Base-by-base conservation (phyloP, 2,888 invertebrate species). In the Drosophila neutralis region DNA sequence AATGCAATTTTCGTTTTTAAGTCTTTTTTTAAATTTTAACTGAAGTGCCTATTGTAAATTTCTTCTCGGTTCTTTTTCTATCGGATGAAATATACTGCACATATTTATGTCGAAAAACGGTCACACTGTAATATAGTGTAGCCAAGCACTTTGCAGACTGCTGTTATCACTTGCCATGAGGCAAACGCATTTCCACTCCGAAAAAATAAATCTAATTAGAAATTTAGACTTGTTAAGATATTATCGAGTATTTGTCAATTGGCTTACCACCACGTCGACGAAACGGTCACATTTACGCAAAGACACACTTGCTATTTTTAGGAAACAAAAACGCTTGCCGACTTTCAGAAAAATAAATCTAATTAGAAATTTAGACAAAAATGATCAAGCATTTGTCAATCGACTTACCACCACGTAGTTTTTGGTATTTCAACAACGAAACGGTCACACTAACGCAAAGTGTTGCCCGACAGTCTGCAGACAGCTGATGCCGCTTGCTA, bases 261-360 rank as follows among this genome's bases (percentile, higher is more conserved):
- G 45, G 15, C 33, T 7, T 7, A 4, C 58, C 40, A 18, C 54
- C 69, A 60, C 13, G 4, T 8, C 24, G 27, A 49, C 10, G 5
- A 38, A 42, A 24, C 29, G 62, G 76, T 57, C 61, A 66, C 65
- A 33, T 29, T 51, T 0, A 10, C n/a, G 15, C 4, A 21, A n/a
- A 66, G 42, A 65, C 80, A 15, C 15, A 54, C n/a, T 61, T 53
- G 49, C 49, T n/a, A n/a, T 40, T 68, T 74, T 42, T 27, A 90
- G 91, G 91, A 90, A 90, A 91, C 63, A 68, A 74, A 85, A 33
- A 4, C 10, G 10, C 4, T n/a, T 38, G 18, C 8, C 18, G 8
- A 18, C 18, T 3, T 38, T 8, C 8, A 18, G 8, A n/a, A 18
- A 38, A 7, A 13, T n/a, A 6, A 42, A 2, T 21, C 0, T 42